Evolutionary conservation across 2,113 vertebrate genomes (phyloP).

Genomic region (Suricata suricatta): DNA sequence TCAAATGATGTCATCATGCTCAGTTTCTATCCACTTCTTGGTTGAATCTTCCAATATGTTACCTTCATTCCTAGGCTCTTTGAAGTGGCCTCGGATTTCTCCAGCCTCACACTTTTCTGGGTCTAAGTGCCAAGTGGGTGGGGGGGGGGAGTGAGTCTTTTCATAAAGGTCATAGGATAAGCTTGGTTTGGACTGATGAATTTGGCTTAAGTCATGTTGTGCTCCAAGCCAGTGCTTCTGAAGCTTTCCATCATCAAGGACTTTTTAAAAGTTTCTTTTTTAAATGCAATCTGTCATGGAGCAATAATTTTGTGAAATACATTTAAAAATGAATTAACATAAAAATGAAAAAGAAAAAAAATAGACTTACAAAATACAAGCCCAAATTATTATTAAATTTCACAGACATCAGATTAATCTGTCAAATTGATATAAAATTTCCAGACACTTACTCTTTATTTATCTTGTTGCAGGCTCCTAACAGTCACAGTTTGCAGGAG

Average conservation of each 20-base stretch:
- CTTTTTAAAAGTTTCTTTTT: not conserved
- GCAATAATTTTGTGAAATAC: not conserved
- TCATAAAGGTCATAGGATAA: not conserved
- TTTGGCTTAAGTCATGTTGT: not conserved
- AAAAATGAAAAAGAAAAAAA: conserved; percentile 36
- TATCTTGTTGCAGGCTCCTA: not conserved
- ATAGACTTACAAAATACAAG: not conserved
- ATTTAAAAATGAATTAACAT: not conserved
- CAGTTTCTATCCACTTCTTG: not conserved
- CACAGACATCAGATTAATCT: not conserved
- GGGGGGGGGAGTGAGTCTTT: not conserved
- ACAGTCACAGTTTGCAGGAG: not conserved
- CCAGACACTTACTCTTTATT: not conserved
- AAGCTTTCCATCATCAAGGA: not conserved
- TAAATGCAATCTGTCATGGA: not conserved
- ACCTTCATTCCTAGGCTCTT: not conserved
- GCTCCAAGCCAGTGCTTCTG: not conserved
- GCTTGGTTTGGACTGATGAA: not conserved
- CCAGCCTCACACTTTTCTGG: not conserved
- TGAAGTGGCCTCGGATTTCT: not conserved
- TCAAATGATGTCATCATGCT: not conserved
- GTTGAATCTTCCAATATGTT: too few relatives aligned
- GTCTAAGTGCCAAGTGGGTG: not conserved
- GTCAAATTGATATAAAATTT: not conserved
- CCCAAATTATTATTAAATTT: not conserved